A percentile compares a stretch with the other conserved stretches of the same genome.
phyloP scores from a whole-genome alignment of 2,888 invertebrate genomes.

The Bellardia bayeri region DNA sequence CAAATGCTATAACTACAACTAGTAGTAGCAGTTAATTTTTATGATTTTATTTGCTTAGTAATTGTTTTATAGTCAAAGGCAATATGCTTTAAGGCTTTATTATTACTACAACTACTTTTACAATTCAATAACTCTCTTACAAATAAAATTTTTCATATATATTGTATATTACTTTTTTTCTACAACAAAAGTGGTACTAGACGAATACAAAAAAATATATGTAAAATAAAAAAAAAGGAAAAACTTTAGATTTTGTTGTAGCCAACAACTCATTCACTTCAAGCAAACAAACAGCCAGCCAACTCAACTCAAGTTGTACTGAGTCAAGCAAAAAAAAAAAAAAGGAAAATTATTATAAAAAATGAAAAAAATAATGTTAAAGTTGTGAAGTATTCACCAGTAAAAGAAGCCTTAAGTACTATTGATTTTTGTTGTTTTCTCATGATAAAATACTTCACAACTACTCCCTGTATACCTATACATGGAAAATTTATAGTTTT shows the following conservation, averaged over 20 bases:
- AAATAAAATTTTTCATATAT: conserved; percentile 36
- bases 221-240: neutral
- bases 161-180: neutral
- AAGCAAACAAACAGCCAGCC: conserved; percentile 21
- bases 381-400: conserved; percentile 74
- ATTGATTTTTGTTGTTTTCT: conserved; percentile 75
- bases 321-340: conserved; percentile 12
- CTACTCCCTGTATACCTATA: conserved; percentile 44
- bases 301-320: conserved; percentile 44
- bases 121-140: conserved; percentile 63
- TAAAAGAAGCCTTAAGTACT: conserved; percentile 80
- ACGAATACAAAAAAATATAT: neutral
- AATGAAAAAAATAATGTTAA: conserved; percentile 50
- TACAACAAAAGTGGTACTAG: neutral
- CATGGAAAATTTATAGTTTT: conserved; percentile 33
- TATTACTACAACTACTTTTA: conserved; percentile 65
- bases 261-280: conserved; percentile 18
- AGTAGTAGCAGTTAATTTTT: conserved; percentile 58
- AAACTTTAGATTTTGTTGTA: conserved; percentile 25
- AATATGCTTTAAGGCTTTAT: conserved; percentile 62
- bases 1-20: neutral
- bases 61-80: conserved; percentile 68
- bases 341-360: too few species aligned
- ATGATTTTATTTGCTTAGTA: conserved; percentile 64
- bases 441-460: conserved; percentile 65